Conservation (phyloP, 2,797 vertebrate species). For the Pogonophryne albipinna region DNA sequence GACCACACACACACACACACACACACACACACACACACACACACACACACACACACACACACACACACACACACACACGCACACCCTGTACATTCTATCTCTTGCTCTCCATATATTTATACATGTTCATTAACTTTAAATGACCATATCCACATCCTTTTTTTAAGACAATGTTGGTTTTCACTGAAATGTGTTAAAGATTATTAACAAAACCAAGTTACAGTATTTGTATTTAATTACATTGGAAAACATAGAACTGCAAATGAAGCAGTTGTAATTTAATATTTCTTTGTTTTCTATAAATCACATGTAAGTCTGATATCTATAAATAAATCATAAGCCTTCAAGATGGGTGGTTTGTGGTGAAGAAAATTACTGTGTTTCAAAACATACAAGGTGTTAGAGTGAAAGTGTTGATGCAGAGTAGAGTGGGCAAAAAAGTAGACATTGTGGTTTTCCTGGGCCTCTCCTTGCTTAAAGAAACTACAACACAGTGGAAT, state of each 20-base stretch:
- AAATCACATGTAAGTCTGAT: constrained; percentile 52
- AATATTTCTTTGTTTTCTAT: constrained; percentile 39
- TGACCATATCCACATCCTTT: constrained; percentile 55
- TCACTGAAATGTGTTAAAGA: constrained; percentile 33
- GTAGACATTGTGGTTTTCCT: constrained; percentile 75
- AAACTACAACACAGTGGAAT: constrained; percentile 73
- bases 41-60: constrained; percentile 26
- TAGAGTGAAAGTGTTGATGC: constrained; percentile 66
- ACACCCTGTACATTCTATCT: constrained; percentile 16
- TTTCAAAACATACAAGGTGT: constrained; percentile 77
- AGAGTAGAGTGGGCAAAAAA: constrained; percentile 59
- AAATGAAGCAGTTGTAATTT: constrained; percentile 34
- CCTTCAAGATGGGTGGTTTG: constrained; percentile 74
- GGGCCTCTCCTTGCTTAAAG: constrained; percentile 54
- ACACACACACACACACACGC: constrained; percentile 56
- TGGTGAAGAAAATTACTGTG: constrained; percentile 60
- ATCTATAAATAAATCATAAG: constrained; percentile 60
- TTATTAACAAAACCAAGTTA: constrained; percentile 17
- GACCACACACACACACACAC: constrained; percentile 66
- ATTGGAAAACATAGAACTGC: constrained; percentile 24
- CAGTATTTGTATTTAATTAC: constrained; percentile 31
- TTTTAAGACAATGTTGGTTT: constrained; percentile 55
- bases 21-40: constrained; percentile 34
- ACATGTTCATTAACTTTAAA: constrained; percentile 46
- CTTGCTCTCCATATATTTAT: constrained; percentile 48